Evolutionary conservation across 2,113 vertebrate species (phyloP).

Genomic region (Zosterops japonicus): DNA sequence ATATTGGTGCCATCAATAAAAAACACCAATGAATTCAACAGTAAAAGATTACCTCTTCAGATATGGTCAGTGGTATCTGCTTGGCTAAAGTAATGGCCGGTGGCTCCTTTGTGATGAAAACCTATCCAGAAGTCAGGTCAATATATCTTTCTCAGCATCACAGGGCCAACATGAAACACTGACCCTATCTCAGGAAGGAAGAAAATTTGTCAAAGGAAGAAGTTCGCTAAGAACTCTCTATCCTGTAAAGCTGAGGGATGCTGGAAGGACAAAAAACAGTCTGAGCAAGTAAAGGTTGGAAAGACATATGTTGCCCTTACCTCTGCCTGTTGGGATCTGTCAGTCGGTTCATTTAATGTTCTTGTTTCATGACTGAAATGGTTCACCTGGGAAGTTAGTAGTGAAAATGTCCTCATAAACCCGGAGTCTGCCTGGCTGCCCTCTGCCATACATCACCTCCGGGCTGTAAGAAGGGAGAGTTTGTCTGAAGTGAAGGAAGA

Average conservation of each 20-base stretch:
- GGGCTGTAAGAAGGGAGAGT: background rate
- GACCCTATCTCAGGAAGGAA: background rate
- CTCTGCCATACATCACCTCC: background rate
- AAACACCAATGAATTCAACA: background rate
- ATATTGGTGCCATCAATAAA: background rate
- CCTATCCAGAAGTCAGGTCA: background rate
- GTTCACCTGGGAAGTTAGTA: constrained; percentile 21
- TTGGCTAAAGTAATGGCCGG: background rate
- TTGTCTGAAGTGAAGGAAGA: background rate
- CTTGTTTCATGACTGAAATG: constrained; percentile 12
- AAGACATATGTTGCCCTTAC: constrained; percentile 22
- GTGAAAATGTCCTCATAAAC: constrained; percentile 4
- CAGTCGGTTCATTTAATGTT: background rate
- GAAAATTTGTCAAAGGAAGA: background rate
- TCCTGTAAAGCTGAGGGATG: background rate
- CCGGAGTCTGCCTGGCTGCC: background rate
- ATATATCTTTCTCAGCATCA: background rate
- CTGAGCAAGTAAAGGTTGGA: background rate
- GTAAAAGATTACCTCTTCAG: background rate
- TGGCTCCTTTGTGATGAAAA: background rate
- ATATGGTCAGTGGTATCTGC: rapidly evolving
- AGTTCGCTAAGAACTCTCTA: background rate
- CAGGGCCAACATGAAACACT: background rate
- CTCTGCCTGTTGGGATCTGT: constrained; percentile 19
- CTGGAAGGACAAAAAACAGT: background rate